These are phyloP conservation scores for Linepithema humile DNA, from an alignment of 1,140 invertebrate genomes.

Conservation along the genomic window DNA sequence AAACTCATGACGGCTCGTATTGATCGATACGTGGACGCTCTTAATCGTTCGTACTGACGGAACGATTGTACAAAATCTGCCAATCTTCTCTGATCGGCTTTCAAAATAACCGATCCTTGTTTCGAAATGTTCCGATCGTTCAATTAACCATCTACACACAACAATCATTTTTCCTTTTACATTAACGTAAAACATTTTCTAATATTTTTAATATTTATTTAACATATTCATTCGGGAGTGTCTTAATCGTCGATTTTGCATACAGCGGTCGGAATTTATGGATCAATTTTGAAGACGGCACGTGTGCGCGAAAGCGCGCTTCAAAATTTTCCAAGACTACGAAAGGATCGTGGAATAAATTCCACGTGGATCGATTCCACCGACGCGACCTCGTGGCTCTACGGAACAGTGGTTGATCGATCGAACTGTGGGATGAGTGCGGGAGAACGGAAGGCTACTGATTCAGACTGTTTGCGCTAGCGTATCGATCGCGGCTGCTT, in stretches of 20 bases:
- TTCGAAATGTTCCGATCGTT: background rate
- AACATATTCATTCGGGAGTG: no score
- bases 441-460: background rate
- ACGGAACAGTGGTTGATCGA: background rate
- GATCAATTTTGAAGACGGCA: background rate
- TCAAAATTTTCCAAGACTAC: background rate
- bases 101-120: conserved; percentile 11
- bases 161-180: no score
- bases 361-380: background rate
- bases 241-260: background rate
- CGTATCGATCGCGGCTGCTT: background rate
- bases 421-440: background rate
- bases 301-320: background rate
- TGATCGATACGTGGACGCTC: background rate
- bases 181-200: background rate
- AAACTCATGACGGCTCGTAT: conserved; percentile 11
- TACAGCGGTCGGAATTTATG: background rate
- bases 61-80: background rate
- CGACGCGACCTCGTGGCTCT: background rate
- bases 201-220: background rate
- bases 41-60: background rate
- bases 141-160: no score
- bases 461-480: background rate
- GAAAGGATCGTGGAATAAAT: background rate
- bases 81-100: background rate